Percentiles rank a stretch among this genome's conserved stretches.
Evolutionary conservation across 2,888 invertebrate species (phyloP).

Genomic region (Gryllus longicercus): DNA sequence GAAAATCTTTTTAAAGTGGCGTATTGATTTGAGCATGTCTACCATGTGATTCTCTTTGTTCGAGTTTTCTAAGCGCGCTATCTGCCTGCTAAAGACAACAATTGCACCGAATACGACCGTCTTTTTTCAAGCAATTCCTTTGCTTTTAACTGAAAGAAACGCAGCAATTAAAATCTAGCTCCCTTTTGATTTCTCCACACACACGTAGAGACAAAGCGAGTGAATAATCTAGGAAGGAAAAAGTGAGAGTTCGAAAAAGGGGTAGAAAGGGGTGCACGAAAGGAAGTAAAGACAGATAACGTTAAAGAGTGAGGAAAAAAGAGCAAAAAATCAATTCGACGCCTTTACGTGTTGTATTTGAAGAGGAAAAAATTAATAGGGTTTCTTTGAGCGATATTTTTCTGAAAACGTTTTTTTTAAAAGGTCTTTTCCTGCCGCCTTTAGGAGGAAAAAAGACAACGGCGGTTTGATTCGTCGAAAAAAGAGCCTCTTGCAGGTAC

Average conservation of each 20-base stretch:
- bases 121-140: neutral
- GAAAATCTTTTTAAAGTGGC: slow-evolving; percentile 17
- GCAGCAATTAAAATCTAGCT: slow-evolving; percentile 17
- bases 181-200: slow-evolving; percentile 6
- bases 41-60: neutral
- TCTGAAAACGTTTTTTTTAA: neutral
- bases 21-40: slow-evolving; percentile 1
- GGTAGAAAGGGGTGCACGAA: neutral
- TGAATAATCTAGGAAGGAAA: slow-evolving; percentile 5
- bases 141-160: slow-evolving; percentile 5
- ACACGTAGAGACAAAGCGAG: neutral
- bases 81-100: neutral
- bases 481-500: slow-evolving; percentile 8
- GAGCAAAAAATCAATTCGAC: slow-evolving; percentile 5
- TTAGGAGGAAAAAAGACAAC: neutral
- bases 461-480: slow-evolving; percentile 9
- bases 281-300: neutral
- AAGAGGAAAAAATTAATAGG: slow-evolving; percentile 36
- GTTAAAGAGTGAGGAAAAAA: slow-evolving; percentile 4
- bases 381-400: slow-evolving; percentile 30
- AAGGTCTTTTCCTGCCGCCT: slow-evolving; percentile 1
- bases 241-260: neutral
- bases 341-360: slow-evolving; percentile 24
- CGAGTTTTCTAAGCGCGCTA: neutral
- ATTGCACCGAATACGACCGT: neutral